Percentiles rank a stretch among this genome's conserved stretches.
These are phyloP conservation scores for Chrysocyon brachyurus DNA, from an alignment of 2,797 vertebrate genomes.

Conservation along the genomic window DNA sequence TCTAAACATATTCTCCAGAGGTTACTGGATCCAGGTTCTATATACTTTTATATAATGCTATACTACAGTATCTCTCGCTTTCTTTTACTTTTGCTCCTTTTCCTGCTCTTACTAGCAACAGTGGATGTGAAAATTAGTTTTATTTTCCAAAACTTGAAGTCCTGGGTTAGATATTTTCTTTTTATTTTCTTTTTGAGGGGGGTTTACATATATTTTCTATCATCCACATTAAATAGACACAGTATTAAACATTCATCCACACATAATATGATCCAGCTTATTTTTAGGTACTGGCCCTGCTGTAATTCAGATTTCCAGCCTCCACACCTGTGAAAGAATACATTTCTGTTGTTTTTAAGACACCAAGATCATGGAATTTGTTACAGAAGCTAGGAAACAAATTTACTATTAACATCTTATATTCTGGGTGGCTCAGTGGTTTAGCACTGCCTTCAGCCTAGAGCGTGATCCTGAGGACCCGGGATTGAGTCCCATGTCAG, in stretches of 20 bases:
- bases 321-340: too few relatives aligned
- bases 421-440: too few relatives aligned
- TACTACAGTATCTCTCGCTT: fast-evolving
- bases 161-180: background rate
- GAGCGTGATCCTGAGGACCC: too few relatives aligned
- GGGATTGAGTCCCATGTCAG: too few relatives aligned
- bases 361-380: too few relatives aligned
- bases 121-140: background rate
- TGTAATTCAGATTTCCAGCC: too few relatives aligned
- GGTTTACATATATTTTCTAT: background rate
- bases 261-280: background rate
- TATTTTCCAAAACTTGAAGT: background rate
- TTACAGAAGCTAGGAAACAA: too few relatives aligned
- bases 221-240: background rate
- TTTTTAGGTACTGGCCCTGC: background rate
- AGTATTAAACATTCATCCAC: background rate
- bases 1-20: background rate
- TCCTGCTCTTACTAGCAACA: background rate
- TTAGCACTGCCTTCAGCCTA: too few relatives aligned
- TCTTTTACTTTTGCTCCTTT: background rate
- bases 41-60: background rate
- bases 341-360: too few relatives aligned
- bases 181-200: too few relatives aligned
- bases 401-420: too few relatives aligned
- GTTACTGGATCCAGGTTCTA: too few relatives aligned